Percentiles rank a stretch among this genome's conserved stretches.
phyloP scores from a whole-genome alignment of 2,797 vertebrate genomes.

The Micrastur ruficollis region DNA sequence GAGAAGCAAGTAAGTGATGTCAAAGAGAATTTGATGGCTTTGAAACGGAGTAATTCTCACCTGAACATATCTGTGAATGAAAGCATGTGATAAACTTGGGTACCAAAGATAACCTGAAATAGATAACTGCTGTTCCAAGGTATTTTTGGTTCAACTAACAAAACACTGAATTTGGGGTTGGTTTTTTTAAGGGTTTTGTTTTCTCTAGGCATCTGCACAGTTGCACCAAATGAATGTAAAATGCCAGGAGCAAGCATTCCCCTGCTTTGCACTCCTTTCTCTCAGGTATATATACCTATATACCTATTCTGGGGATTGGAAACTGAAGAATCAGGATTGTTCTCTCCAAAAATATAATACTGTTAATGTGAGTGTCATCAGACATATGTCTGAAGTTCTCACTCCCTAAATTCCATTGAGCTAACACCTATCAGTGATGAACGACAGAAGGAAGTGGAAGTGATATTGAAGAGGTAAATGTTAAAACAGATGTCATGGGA shows the following conservation, averaged over 20 bases:
- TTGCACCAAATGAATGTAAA: neutral
- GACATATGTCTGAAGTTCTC: neutral
- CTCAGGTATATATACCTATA: neutral
- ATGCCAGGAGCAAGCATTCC: neutral
- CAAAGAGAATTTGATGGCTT: neutral
- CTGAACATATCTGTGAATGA: neutral
- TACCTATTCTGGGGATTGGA: neutral
- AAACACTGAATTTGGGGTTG: neutral
- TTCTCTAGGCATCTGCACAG: neutral
- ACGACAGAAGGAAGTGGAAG: neutral
- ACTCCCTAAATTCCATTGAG: neutral
- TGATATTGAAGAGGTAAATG: neutral
- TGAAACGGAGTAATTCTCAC: neutral
- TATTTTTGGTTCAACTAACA: neutral
- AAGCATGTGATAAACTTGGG: neutral
- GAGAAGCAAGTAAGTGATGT: conserved; percentile 87
- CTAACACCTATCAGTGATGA: neutral
- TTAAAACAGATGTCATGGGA: neutral
- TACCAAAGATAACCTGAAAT: neutral
- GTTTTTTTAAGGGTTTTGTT: neutral
- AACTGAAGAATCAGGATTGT: neutral
- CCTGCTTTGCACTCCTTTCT: neutral
- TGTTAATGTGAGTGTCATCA: neutral
- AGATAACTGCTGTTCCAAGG: neutral
- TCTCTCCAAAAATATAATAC: neutral